Percentiles rank a stretch among this genome's conserved stretches.
Evolutionary conservation across 1,140 invertebrate genomes (phyloP).

Genomic region (Charaxes varanes): DNA sequence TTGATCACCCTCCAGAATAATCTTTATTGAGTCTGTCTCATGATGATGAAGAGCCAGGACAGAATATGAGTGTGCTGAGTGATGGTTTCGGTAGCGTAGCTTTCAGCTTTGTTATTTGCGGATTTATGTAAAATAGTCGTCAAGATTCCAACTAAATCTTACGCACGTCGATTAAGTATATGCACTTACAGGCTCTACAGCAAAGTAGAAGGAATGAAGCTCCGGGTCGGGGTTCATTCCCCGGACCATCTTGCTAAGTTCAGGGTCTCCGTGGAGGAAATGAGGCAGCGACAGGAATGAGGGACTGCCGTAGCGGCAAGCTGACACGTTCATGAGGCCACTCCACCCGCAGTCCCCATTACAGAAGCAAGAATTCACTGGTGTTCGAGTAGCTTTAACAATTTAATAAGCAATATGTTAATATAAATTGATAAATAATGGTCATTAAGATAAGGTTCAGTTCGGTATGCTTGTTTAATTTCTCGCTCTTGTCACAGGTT

Average conservation of each 20-base stretch:
- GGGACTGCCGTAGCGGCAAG: constrained; percentile 83
- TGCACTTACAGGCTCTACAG: constrained; percentile 80
- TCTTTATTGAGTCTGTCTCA: no score
- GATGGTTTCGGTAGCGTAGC: no score
- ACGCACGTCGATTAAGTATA: neutral
- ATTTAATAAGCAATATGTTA: constrained; percentile 5
- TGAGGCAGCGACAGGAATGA: constrained; percentile 90
- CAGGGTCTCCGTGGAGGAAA: constrained; percentile 86
- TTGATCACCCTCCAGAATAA: no score
- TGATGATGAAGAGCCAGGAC: no score
- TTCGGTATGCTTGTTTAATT: no score
- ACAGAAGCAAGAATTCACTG: constrained; percentile 83
- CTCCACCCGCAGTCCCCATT: constrained; percentile 80
- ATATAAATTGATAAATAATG: constrained; percentile 1
- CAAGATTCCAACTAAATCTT: no score
- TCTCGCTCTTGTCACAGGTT: no score
- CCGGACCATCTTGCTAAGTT: constrained; percentile 76
- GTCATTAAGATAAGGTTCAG: no score
- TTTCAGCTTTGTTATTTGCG: no score
- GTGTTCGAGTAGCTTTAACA: constrained; percentile 36
- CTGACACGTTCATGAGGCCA: constrained; percentile 81
- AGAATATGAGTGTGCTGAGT: no score
- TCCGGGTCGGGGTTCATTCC: constrained; percentile 82
- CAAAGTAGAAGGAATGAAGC: constrained; percentile 81
- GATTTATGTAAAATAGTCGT: no score